A percentile compares a stretch with the other conserved stretches of the same genome.
Evolutionary conservation across 2,113 vertebrate species (phyloP).

Genomic region (Pseudolaguvia tuberculata): DNA sequence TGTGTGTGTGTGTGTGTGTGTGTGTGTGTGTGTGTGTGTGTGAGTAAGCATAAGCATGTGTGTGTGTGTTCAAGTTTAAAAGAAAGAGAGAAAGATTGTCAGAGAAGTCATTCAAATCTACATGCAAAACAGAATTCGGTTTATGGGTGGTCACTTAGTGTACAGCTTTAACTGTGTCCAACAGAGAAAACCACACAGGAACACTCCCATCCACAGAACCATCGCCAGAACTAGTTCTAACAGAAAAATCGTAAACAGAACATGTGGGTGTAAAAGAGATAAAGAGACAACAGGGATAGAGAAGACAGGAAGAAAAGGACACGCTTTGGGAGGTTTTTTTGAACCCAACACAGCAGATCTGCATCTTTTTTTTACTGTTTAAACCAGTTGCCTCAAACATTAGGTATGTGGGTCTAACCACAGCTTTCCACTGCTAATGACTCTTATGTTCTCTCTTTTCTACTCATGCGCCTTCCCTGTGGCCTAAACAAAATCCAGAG

Average conservation of each 20-base stretch:
- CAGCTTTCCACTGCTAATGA: constrained; percentile 32
- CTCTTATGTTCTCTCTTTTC: constrained; percentile 12
- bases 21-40: background rate
- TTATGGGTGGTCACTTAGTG: constrained; percentile 55
- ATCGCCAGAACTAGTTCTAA: constrained; percentile 29
- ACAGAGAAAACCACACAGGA: constrained; percentile 37
- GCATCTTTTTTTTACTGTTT: constrained; percentile 24
- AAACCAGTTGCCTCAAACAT: constrained; percentile 34
- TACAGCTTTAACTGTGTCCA: constrained; percentile 47
- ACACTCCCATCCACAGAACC: constrained; percentile 35
- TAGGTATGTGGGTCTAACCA: constrained; percentile 26
- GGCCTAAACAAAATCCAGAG: constrained; percentile 35
- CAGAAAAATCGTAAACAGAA: constrained; percentile 5
- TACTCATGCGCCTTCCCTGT: constrained; percentile 19
- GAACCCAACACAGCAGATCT: constrained; percentile 25
- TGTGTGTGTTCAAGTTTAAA: constrained; percentile 5
- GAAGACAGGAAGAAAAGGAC: background rate
- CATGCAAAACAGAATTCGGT: constrained; percentile 28
- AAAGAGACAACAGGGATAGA: background rate
- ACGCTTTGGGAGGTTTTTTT: constrained; percentile 25
- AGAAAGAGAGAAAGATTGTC: constrained; percentile 2
- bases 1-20: no score
- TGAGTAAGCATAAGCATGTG: background rate
- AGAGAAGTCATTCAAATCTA: constrained; percentile 33
- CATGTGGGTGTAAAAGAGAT: constrained; percentile 23